Evolutionary conservation across 2,113 vertebrate species (phyloP), one percentile per base, ranked within the genome.

Genomic region (Noturus placidus): DNA sequence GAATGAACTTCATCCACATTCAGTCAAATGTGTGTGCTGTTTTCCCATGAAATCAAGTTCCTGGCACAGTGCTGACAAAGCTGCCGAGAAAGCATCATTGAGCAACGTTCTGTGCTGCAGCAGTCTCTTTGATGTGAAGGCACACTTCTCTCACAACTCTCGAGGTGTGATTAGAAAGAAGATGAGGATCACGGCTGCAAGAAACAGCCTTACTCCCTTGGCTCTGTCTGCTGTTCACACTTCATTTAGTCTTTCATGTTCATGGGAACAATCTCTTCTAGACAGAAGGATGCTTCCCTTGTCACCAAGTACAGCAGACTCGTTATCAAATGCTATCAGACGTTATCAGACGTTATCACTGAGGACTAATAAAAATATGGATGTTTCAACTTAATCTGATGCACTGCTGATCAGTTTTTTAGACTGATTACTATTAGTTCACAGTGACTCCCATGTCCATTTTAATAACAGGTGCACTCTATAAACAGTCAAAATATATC

Each of bases 171-270:
- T 38, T 80, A n/a, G 63, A 54, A 84, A 77, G 81, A 89, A 80
- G 86, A 67, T 82, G 63, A 82, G 74, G 38, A 72, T 67, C 78
- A 81, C n/a, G 27, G 30, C 82, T 87, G 72, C 1, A 65, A 84
- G 90, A 90, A 91, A 86, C 86, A 33, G 77, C 78, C 81, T 52
- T 80, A 79, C 50, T 59, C 65, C 82, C 81, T 74, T 33, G 17
- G 27, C 11, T 78, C 81, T 63, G 81, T 87, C 88, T 84, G 61
- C 57, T 3, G 3, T 87, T 90, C 83, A 77, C 90, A 90, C 90
- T 85, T 69, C 80, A 52, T 82, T 87, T 78, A 69, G 38, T n/a
- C 90, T 90, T 90, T 90, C 90, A 90, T 90, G 90, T 90, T 89
- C 86, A 89, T 90, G 88, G 86, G 88, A 90, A 90, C 33, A 42